phyloP scores from a whole-genome alignment of 30 jellyfish, hydroid and myxozoan species.

The Pelagia noctiluca region DNA sequence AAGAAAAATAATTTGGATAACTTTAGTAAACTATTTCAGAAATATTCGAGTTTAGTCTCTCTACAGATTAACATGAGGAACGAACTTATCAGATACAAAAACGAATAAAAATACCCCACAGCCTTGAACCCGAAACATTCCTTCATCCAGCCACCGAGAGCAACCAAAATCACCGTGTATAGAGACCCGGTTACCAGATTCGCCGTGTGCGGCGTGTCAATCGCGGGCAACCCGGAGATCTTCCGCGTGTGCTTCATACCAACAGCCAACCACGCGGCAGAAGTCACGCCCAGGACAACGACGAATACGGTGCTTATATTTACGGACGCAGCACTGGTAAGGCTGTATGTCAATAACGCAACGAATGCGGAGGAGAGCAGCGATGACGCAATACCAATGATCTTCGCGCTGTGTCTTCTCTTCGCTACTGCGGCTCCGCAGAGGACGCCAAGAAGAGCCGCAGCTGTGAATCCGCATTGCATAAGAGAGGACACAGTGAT shows the following conservation, averaged over 20 bases:
- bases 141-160: slow-evolving; percentile 11
- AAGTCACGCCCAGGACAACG: not conserved
- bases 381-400: not conserved
- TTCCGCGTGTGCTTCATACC: slow-evolving; percentile 16
- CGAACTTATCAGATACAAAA: not conserved
- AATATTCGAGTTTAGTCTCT: too few relatives aligned
- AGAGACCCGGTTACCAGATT: slow-evolving; percentile 24
- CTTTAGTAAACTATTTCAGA: too few relatives aligned
- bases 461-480: not conserved
- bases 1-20: too few relatives aligned
- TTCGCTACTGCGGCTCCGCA: slow-evolving; percentile 7
- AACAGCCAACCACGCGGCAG: slow-evolving; percentile 29
- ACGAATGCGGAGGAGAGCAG: not conserved
- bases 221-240: slow-evolving; percentile 22
- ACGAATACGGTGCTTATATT: not conserved
- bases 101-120: slow-evolving; percentile 43
- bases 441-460: slow-evolving; percentile 31
- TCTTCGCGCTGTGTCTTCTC: not conserved
- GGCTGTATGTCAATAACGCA: not conserved
- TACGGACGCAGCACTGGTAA: not conserved
- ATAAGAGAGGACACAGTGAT: not conserved
- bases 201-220: slow-evolving; percentile 31
- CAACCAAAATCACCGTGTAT: slow-evolving; percentile 21
- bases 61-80: too few relatives aligned
- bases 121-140: slow-evolving; percentile 6